Percentiles rank a stretch among this genome's conserved stretches.
These are phyloP conservation scores for Ranitomeya imitator DNA, from an alignment of 2,113 vertebrate species.

Conservation along the genomic window DNA sequence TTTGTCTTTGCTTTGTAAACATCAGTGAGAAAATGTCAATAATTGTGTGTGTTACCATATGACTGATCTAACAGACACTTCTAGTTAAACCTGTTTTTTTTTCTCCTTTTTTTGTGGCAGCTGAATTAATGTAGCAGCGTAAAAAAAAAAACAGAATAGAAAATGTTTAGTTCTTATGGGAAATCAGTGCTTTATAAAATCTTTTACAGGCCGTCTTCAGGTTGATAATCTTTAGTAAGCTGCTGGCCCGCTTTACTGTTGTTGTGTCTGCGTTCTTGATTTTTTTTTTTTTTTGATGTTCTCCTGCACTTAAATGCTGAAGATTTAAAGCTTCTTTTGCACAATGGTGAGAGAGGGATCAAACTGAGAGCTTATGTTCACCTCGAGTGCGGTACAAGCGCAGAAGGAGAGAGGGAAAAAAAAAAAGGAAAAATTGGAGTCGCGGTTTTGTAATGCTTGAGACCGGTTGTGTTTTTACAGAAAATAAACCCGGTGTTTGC, in stretches of 20 bases:
- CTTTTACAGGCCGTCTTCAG: slow-evolving; percentile 19
- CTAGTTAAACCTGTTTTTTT: slow-evolving; percentile 14
- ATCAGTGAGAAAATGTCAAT: neutral
- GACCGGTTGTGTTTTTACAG: slow-evolving; percentile 71
- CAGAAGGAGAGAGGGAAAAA: slow-evolving; percentile 5
- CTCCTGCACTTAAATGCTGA: slow-evolving; percentile 65
- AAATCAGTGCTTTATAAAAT: slow-evolving; percentile 36
- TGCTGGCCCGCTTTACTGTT: slow-evolving; percentile 20
- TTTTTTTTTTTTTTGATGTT: slow-evolving; percentile 56
- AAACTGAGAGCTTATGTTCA: slow-evolving; percentile 61
- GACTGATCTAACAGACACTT: neutral
- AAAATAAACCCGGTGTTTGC: slow-evolving; percentile 70
- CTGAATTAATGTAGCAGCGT: neutral
- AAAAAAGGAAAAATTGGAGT: slow-evolving; percentile 42
- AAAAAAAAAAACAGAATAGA: neutral
- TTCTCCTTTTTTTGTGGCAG: neutral
- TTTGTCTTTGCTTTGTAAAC: neutral
- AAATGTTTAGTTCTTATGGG: slow-evolving; percentile 25
- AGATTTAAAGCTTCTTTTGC: slow-evolving; percentile 63
- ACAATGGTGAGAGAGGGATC: slow-evolving; percentile 60
- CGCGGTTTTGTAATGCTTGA: slow-evolving; percentile 20
- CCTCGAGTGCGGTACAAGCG: slow-evolving; percentile 62
- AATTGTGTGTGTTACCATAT: neutral
- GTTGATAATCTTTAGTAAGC: slow-evolving; percentile 11
- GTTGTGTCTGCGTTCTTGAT: slow-evolving; percentile 32